phyloP scores from a whole-genome alignment of 2,797 vertebrate genomes.

The Sebastes oblongus region DNA sequence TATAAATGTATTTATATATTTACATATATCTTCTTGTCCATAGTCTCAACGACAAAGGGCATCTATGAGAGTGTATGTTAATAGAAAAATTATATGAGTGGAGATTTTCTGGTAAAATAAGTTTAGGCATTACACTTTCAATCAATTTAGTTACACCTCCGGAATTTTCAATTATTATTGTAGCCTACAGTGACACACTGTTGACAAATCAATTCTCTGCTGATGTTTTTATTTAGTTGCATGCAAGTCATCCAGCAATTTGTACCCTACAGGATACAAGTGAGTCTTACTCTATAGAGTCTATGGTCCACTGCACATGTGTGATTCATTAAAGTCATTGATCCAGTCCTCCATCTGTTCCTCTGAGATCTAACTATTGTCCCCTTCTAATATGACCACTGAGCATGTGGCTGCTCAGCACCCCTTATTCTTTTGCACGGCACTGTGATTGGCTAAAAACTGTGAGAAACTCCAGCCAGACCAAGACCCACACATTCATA shows the following conservation, averaged over 20 bases:
- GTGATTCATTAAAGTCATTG: neutral
- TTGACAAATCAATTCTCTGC: neutral
- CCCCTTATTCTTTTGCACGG: conserved; percentile 25
- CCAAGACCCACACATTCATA: conserved; percentile 86
- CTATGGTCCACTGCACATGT: neutral
- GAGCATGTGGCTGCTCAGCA: conserved; percentile 46
- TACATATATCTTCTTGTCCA: neutral
- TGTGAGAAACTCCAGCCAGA: conserved; percentile 87
- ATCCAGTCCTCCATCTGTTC: conserved; percentile 34
- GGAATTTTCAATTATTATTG: neutral
- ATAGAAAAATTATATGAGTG: neutral
- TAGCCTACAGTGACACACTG: neutral
- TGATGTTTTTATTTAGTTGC: neutral
- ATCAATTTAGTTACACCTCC: neutral
- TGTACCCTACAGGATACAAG: neutral
- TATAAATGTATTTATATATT: neutral
- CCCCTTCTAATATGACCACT: neutral
- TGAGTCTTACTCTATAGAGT: neutral
- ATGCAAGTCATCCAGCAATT: neutral
- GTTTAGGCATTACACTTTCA: neutral
- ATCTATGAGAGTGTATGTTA: neutral
- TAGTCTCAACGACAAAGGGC: neutral
- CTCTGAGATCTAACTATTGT: conserved; percentile 39
- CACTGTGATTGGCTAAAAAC: conserved; percentile 84
- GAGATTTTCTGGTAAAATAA: neutral